Evolutionary conservation across 2,888 invertebrate species (phyloP).

Genomic region (Drosophila rubida): DNA sequence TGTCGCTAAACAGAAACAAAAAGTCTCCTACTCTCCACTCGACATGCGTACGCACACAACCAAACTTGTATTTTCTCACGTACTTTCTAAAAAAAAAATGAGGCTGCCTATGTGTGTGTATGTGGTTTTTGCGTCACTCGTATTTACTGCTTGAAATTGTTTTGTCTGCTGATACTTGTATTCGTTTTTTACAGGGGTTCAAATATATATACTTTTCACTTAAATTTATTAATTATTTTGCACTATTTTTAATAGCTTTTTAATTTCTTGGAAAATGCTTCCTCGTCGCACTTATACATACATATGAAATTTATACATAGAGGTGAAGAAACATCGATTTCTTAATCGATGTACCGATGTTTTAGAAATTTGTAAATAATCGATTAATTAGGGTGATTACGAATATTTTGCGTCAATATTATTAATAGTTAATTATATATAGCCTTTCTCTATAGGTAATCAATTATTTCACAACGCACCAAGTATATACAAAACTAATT

Average conservation of each 20-base stretch:
- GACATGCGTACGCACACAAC: conserved; percentile 69
- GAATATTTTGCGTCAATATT: no score
- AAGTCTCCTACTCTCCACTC: conserved; percentile 67
- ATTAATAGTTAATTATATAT: no score
- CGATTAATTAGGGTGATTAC: background rate
- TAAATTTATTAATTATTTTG: conserved; percentile 64
- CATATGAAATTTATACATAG: conserved; percentile 49
- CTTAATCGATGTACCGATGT: background rate
- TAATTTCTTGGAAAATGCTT: conserved; percentile 66
- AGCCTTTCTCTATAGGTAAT: no score
- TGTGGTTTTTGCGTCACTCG: conserved; percentile 60
- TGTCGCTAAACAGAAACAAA: conserved; percentile 67
- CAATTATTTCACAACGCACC: no score
- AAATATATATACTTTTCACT: conserved; percentile 61
- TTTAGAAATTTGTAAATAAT: background rate
- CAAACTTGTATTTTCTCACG: conserved; percentile 66
- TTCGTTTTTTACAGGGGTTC: conserved; percentile 38
- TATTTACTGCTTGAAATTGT: conserved; percentile 31
- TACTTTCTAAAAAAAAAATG: conserved; percentile 70
- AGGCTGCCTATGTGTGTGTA: conserved; percentile 52
- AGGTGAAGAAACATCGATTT: background rate
- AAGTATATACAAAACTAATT: no score
- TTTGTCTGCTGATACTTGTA: conserved; percentile 29
- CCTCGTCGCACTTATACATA: conserved; percentile 62
- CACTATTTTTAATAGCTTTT: conserved; percentile 65